Conservation (phyloP, 2,113 vertebrate species). For the Crotophaga sulcirostris region DNA sequence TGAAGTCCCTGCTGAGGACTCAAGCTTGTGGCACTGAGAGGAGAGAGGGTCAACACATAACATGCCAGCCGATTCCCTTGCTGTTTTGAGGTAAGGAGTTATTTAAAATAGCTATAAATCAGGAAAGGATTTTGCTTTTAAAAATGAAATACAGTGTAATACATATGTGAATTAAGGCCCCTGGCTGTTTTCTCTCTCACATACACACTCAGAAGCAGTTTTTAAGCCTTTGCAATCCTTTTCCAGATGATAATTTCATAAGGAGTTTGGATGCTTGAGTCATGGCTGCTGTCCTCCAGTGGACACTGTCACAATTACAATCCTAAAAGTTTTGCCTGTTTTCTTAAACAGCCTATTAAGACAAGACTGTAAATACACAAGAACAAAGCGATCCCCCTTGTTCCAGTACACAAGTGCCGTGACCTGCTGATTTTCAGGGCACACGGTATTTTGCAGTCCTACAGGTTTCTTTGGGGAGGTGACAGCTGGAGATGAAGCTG, state of each 20-base stretch:
- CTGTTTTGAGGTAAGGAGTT: conserved; percentile 57
- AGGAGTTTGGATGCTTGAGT: not conserved
- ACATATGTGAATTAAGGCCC: conserved; percentile 38
- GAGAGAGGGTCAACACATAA: not conserved
- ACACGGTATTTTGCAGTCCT: not conserved
- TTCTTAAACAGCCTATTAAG: not conserved
- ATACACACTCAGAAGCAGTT: not conserved
- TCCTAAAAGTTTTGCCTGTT: not conserved
- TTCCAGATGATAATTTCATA: conserved; percentile 8
- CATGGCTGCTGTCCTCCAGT: not conserved
- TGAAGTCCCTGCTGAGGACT: conserved; percentile 49
- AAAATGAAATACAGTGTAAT: conserved; percentile 44
- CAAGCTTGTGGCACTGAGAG: conserved; percentile 32
- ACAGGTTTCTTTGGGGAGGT: fast-evolving
- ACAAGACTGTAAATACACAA: not conserved
- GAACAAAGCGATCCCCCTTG: not conserved
- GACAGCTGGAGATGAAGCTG: not conserved
- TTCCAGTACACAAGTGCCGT: not conserved
- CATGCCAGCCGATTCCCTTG: conserved; percentile 59
- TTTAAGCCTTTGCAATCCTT: not conserved
- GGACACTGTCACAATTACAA: not conserved
- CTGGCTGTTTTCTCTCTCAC: conserved; percentile 26
- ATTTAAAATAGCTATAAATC: conserved; percentile 69
- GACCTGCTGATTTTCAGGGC: not conserved
- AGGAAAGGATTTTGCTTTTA: conserved; percentile 45